These are phyloP conservation scores for Drosophila neutralis DNA, from an alignment of 2,888 invertebrate genomes.

Conservation along the genomic window DNA sequence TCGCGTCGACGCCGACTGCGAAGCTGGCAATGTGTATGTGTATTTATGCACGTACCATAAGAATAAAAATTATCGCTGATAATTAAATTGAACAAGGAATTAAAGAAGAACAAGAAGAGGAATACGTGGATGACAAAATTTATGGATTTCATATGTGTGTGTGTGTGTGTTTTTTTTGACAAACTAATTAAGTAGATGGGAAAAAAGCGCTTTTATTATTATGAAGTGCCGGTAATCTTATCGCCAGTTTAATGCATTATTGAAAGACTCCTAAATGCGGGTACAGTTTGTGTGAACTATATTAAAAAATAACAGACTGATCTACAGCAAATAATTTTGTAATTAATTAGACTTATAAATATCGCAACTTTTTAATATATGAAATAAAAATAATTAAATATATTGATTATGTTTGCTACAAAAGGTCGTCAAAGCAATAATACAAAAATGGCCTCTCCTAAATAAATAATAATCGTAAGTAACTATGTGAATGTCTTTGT, in stretches of 20 bases:
- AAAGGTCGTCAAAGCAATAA: neutral
- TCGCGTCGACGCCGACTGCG: slow-evolving; percentile 32
- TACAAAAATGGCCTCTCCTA: neutral
- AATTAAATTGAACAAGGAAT: slow-evolving; percentile 34
- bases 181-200: neutral
- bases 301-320: neutral
- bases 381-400: neutral
- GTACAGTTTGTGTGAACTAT: neutral
- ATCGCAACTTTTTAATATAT: neutral
- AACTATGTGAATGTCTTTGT: neutral
- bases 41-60: slow-evolving; percentile 1
- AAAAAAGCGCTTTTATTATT: neutral
- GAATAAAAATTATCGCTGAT: slow-evolving; percentile 25
- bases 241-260: neutral
- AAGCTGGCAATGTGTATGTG: slow-evolving; percentile 3
- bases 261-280: too few relatives aligned
- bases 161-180: neutral
- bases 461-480: neutral
- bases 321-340: neutral
- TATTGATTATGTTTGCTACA: neutral
- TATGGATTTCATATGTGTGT: neutral
- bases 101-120: neutral
- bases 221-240: neutral
- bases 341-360: neutral
- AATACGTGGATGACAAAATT: neutral